These are phyloP conservation scores for Cariama cristata DNA, from an alignment of 2,113 vertebrate genomes.

Conservation along the genomic window DNA sequence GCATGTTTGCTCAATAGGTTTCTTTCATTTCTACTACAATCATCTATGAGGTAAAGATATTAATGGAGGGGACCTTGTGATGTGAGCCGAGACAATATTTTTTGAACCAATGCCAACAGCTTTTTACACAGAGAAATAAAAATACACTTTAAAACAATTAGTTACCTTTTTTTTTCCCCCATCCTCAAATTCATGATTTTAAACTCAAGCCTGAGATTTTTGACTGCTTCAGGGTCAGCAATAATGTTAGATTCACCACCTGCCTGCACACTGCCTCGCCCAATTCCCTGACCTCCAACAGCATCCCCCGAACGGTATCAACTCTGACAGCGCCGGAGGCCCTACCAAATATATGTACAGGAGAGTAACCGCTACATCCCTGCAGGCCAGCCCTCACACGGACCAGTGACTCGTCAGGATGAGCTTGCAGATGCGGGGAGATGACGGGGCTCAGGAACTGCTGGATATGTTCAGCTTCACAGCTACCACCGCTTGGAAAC, in stretches of 20 bases:
- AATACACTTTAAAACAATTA: neutral
- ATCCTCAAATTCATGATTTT: neutral
- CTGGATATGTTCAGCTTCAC: neutral
- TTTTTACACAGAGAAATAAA: neutral
- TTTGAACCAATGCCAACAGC: neutral
- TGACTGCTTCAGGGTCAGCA: neutral
- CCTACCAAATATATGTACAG: neutral
- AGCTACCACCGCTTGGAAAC: neutral
- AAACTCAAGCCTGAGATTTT: neutral
- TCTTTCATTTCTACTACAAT: neutral
- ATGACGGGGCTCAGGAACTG: neutral
- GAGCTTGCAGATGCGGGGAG: accelerated
- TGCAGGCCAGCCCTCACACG: neutral
- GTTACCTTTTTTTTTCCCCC: accelerated
- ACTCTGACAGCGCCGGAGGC: neutral
- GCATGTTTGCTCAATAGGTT: accelerated
- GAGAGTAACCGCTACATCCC: neutral
- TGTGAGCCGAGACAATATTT: accelerated
- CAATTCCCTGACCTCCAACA: neutral
- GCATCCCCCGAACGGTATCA: neutral
- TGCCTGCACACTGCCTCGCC: neutral
- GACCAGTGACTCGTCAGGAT: accelerated
- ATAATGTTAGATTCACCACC: neutral
- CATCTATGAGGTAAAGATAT: neutral
- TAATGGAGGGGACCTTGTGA: neutral